Evolutionary conservation across 2,797 vertebrate species (phyloP), one percentile per base, ranked within the genome.

Genomic region (Rhodeus uyekii): DNA sequence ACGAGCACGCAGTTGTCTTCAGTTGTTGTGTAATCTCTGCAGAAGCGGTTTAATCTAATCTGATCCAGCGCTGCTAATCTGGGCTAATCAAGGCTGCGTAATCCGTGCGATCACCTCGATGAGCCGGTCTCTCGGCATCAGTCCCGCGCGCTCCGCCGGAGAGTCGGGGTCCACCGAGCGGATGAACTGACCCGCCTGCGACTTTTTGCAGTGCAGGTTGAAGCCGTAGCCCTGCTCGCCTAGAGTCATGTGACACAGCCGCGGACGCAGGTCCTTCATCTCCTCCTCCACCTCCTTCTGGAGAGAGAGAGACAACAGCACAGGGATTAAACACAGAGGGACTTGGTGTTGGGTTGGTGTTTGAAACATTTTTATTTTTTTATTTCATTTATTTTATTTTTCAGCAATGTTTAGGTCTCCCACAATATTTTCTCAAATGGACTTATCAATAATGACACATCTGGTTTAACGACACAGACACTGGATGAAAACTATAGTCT

Each of bases 201-300:
- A 93, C 88, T 97, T 99, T 83, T 97, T 93, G 0, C 95, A 98
- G 93, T 98, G 97, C 85, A 99, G 93, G 91, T 99, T 98, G 91
- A 99, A 99, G 68, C 98, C 97, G 0, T 97, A 99, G 86, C 97
- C 97, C 0, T 82, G 91, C 83, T 95, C 92, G 2, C 93, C 94
- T 83, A 95, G 96, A 82, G 92, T 88, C 85, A 99, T 92, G 82
- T 95, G 93, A 89, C 97, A 98, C 78, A 98, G 94, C 6, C 97
- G 96, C 0, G 97, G 98, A 8, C 95, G 92, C 60, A 92, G 92
- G 87, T 96, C 95, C 50, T 61, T 53, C 8, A 24, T 73, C 5
- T 32, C 63, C 44, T 22, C 67, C 7, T 24, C 10, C 53, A 6
- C 22, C 16, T 90, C 86, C 1, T 34, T 71, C 80, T 81, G 32